A percentile compares a stretch with the other conserved stretches of the same genome.
These are phyloP conservation scores for Drosophila pectinifera DNA, from an alignment of 1,140 invertebrate species.

Conservation along the genomic window DNA sequence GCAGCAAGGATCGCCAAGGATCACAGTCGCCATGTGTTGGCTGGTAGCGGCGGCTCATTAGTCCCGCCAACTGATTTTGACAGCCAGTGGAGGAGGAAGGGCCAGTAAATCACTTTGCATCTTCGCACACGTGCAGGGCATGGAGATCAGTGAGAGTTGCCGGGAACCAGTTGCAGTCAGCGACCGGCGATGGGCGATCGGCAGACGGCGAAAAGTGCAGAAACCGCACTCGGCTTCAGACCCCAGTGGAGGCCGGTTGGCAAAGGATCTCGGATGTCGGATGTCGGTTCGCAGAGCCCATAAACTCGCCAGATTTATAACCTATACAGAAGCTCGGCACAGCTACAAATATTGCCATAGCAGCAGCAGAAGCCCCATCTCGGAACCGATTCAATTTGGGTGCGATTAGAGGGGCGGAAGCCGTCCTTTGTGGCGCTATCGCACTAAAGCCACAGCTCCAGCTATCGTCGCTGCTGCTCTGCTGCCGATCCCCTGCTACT, in stretches of 20 bases:
- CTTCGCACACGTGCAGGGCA: conserved; percentile 60
- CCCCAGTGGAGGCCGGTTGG: conserved; percentile 57
- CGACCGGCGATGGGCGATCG: not conserved
- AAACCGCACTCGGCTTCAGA: conserved; percentile 39
- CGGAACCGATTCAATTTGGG: conserved; percentile 22
- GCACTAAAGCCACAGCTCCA: conserved; percentile 10
- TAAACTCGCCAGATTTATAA: conserved; percentile 37
- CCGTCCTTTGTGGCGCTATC: conserved; percentile 52
- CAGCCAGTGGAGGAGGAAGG: conserved; percentile 27
- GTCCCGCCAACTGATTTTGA: conserved; percentile 54
- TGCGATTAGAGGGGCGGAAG: conserved; percentile 52
- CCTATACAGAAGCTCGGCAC: not conserved
- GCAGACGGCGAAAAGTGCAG: conserved; percentile 28
- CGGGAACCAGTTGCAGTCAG: conserved; percentile 60
- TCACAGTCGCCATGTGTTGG: conserved; percentile 63
- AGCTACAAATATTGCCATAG: conserved; percentile 8
- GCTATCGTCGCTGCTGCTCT: conserved; percentile 16
- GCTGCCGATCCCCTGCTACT: conserved; percentile 4
- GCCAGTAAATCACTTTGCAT: conserved; percentile 55
- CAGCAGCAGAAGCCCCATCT: not conserved
- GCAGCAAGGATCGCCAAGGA: conserved; percentile 30
- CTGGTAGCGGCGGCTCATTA: conserved; percentile 49
- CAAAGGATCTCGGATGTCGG: conserved; percentile 38
- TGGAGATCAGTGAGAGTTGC: conserved; percentile 46
- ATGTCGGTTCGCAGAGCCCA: conserved; percentile 9